Evolutionary conservation across 2,113 vertebrate genomes (phyloP).

Genomic region (Taxidea taxus): DNA sequence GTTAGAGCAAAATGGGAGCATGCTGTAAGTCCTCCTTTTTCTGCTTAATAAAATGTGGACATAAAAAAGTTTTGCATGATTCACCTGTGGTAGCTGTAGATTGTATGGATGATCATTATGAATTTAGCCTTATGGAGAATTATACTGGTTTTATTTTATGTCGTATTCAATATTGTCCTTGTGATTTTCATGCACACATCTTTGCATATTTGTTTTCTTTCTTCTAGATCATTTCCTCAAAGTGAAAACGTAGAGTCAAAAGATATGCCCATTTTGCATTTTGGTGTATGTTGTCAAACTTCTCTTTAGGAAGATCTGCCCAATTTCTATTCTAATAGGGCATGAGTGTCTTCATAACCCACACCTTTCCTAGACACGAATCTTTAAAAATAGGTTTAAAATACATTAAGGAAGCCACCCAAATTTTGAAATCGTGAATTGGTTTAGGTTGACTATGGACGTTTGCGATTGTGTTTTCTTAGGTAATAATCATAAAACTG

Average conservation of each 20-base stretch:
- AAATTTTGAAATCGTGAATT: slow-evolving; percentile 8
- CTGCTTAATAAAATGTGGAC: neutral
- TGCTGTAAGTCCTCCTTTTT: neutral
- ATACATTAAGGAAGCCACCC: neutral
- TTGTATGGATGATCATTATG: neutral
- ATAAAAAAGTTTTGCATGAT: neutral
- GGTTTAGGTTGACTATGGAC: neutral
- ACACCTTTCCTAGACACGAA: neutral
- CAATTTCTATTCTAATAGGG: neutral
- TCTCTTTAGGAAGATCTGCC: neutral
- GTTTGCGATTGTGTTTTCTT: neutral
- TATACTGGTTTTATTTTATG: neutral
- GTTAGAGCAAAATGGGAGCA: neutral
- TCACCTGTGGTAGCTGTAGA: neutral
- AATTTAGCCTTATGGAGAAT: neutral
- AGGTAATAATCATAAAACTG: neutral
- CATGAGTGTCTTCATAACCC: rapidly evolving
- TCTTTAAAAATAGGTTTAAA: neutral
- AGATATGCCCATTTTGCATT: neutral
- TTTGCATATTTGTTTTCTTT: neutral
- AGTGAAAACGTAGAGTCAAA: neutral
- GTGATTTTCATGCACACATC: neutral
- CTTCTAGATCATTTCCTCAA: neutral
- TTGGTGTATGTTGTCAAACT: neutral
- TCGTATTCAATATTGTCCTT: neutral